These are phyloP conservation scores for Blastobasis adustella DNA, from an alignment of 2,888 invertebrate species.

Conservation along the genomic window DNA sequence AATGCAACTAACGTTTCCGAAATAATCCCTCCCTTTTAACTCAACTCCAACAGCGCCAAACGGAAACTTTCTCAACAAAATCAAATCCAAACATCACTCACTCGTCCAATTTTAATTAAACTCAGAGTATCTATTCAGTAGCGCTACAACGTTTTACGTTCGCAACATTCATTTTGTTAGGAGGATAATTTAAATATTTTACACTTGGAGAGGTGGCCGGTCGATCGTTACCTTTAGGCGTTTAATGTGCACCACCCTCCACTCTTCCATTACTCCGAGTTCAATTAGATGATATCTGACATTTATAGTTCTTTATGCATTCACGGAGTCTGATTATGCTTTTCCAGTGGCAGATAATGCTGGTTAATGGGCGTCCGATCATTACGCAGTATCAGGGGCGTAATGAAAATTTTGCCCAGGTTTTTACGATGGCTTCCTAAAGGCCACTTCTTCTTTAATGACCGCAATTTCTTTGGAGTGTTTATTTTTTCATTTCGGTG, in stretches of 20 bases:
- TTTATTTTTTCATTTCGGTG: slow-evolving; percentile 25
- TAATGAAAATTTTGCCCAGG: slow-evolving; percentile 62
- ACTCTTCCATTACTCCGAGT: slow-evolving; percentile 49
- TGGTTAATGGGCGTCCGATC: slow-evolving; percentile 62
- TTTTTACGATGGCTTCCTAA: slow-evolving; percentile 51
- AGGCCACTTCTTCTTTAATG: slow-evolving; percentile 36
- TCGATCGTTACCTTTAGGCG: slow-evolving; percentile 55
- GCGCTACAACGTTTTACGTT: slow-evolving; percentile 27
- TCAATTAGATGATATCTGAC: slow-evolving; percentile 74
- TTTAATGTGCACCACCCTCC: slow-evolving; percentile 47
- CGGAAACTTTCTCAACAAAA: slow-evolving; percentile 11
- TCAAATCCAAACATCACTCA: slow-evolving; percentile 25
- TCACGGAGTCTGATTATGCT: slow-evolving; percentile 62
- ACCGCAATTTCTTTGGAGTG: slow-evolving; percentile 33
- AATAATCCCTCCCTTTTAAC: too few relatives aligned
- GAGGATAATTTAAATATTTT: slow-evolving; percentile 63
- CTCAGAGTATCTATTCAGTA: slow-evolving; percentile 26
- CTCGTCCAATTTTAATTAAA: slow-evolving; percentile 47
- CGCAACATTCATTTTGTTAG: slow-evolving; percentile 44
- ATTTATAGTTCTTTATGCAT: slow-evolving; percentile 73
- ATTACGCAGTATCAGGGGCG: slow-evolving; percentile 56
- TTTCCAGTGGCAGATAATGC: slow-evolving; percentile 58
- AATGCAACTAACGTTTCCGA: too few relatives aligned
- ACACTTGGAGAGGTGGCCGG: slow-evolving; percentile 46
- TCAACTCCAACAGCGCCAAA: too few relatives aligned